These are phyloP conservation scores for Cuculus canorus DNA, from an alignment of 2,797 vertebrate genomes.

Conservation along the genomic window DNA sequence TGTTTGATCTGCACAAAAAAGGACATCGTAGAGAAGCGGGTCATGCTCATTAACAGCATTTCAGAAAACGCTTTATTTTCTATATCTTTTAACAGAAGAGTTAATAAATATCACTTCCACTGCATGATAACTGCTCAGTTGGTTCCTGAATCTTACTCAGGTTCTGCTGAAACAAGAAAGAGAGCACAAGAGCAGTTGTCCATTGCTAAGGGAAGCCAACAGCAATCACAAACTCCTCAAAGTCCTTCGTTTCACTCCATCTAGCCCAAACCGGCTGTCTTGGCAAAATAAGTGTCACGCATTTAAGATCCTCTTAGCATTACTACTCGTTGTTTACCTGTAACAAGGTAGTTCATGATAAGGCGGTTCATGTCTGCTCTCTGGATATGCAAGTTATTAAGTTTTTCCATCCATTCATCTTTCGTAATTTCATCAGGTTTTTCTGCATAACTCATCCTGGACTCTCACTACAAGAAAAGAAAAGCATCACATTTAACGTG, in stretches of 20 bases:
- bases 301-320: neutral
- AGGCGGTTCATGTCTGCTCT: conserved; percentile 99
- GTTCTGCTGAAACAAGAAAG: neutral
- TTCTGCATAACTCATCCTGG: conserved; percentile 98
- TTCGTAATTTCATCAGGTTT: conserved; percentile 97
- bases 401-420: conserved; percentile 99
- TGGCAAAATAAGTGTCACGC: neutral
- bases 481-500: neutral
- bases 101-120: neutral
- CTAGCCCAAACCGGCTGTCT: neutral
- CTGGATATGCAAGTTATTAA: conserved; percentile 98
- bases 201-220: neutral
- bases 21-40: neutral
- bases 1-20: neutral
- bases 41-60: neutral
- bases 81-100: neutral
- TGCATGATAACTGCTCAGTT: neutral
- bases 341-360: conserved; percentile 99
- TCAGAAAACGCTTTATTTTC: neutral
- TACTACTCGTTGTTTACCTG: conserved; percentile 77
- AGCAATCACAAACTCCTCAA: neutral
- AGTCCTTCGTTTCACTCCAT: neutral
- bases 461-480: conserved; percentile 57
- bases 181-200: neutral
- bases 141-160: neutral